A percentile compares a stretch with the other conserved stretches of the same genome.
phyloP scores from a whole-genome alignment of 2,113 vertebrate species.

The Hymenochirus boettgeri region DNA sequence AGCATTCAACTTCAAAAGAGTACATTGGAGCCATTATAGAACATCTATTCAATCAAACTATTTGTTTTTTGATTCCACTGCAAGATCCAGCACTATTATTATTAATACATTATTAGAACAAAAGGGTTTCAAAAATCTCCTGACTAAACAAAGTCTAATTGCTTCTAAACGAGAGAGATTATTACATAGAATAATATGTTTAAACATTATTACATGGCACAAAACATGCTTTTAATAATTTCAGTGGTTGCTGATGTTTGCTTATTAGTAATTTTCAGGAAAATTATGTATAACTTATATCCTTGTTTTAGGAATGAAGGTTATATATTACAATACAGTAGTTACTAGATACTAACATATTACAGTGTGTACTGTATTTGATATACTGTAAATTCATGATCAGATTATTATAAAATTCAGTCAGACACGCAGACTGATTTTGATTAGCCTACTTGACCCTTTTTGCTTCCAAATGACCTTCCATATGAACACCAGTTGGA shows the following conservation, averaged over 20 bases:
- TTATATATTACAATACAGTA: too few relatives aligned
- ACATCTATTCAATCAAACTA: conserved; percentile 27
- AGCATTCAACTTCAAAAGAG: conserved; percentile 13
- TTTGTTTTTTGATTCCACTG: conserved; percentile 27
- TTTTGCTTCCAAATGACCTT: too few relatives aligned
- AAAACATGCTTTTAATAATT: conserved; percentile 14
- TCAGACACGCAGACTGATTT: too few relatives aligned
- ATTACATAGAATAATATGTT: conserved; percentile 11
- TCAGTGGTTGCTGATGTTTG: neutral
- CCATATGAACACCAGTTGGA: too few relatives aligned
- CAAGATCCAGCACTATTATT: conserved; percentile 17
- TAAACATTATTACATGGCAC: neutral
- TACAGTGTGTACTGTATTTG: too few relatives aligned
- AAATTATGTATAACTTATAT: too few relatives aligned
- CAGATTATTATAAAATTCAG: too few relatives aligned
- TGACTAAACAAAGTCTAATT: conserved; percentile 13
- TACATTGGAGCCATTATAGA: conserved; percentile 11
- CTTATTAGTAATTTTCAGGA: too few relatives aligned
- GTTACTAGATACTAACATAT: too few relatives aligned
- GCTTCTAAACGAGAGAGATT: neutral
- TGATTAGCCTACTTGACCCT: too few relatives aligned
- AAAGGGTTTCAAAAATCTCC: conserved; percentile 1
- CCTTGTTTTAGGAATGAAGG: too few relatives aligned
- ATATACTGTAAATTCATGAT: too few relatives aligned
- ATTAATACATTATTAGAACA: conserved; percentile 22